Evolutionary conservation across 2,888 invertebrate genomes (phyloP).

Genomic region (Drosophila picticornis): DNA sequence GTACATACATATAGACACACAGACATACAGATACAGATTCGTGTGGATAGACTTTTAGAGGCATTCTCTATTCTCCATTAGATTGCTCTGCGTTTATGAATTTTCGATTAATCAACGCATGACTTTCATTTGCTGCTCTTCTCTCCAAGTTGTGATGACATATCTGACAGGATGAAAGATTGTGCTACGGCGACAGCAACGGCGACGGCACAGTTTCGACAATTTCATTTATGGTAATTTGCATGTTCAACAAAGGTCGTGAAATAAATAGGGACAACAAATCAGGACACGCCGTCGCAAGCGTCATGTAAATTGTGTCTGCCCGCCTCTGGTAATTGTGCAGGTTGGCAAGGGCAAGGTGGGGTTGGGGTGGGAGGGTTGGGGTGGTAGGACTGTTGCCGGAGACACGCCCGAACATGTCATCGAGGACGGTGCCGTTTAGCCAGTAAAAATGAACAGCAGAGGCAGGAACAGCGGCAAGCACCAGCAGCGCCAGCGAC

Average conservation of each 20-base stretch:
- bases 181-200: slow-evolving; percentile 14
- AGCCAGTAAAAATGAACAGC: slow-evolving; percentile 14
- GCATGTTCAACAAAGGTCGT: slow-evolving; percentile 82
- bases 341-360: slow-evolving; percentile 22
- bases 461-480: slow-evolving; percentile 2
- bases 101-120: slow-evolving; percentile 72
- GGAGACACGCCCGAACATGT: slow-evolving; percentile 74
- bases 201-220: slow-evolving; percentile 44
- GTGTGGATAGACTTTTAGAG: slow-evolving; percentile 8
- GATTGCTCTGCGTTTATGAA: slow-evolving; percentile 52
- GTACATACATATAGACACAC: slow-evolving; percentile 1
- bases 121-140: slow-evolving; percentile 59
- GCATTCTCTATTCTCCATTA: slow-evolving; percentile 22
- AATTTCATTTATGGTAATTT: slow-evolving; percentile 83
- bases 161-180: slow-evolving; percentile 76
- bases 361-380: neutral
- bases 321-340: slow-evolving; percentile 71
- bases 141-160: slow-evolving; percentile 63
- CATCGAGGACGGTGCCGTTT: slow-evolving; percentile 48
- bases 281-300: slow-evolving; percentile 62
- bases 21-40: slow-evolving; percentile 24
- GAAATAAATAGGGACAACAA: slow-evolving; percentile 75
- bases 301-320: slow-evolving; percentile 69
- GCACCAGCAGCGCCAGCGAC: slow-evolving; percentile 12
- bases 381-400: neutral